These are phyloP conservation scores for Campaea margaritaria DNA, from an alignment of 2,888 invertebrate species.

Conservation along the genomic window DNA sequence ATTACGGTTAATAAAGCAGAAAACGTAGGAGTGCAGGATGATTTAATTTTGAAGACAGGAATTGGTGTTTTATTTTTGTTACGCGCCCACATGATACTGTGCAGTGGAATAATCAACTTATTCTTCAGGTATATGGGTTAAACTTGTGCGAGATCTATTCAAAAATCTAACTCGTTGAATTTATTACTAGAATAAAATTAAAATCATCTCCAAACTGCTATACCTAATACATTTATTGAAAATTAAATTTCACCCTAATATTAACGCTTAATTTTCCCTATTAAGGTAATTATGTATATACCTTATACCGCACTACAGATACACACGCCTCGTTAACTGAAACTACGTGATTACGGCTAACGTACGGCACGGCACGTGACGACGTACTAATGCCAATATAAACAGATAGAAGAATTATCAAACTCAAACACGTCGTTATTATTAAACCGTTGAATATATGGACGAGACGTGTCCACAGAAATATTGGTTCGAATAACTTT, in stretches of 20 bases:
- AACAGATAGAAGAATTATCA: constrained; percentile 8
- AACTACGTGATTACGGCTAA: constrained; percentile 23
- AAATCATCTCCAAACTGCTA: too few species aligned
- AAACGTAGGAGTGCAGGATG: constrained; percentile 1
- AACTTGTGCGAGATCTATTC: too few species aligned
- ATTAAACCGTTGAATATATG: neutral
- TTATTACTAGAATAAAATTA: too few species aligned
- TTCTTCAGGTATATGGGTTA: too few species aligned
- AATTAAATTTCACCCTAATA: too few species aligned
- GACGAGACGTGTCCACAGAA: neutral
- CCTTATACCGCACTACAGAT: constrained; percentile 5
- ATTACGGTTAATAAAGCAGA: constrained; percentile 8
- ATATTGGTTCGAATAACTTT: neutral
- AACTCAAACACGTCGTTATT: neutral
- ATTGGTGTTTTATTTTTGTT: too few species aligned
- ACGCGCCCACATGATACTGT: too few species aligned
- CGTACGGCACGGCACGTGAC: constrained; percentile 16
- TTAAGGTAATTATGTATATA: too few species aligned
- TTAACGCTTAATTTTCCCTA: too few species aligned
- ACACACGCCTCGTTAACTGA: constrained; percentile 12
- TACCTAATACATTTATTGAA: too few species aligned
- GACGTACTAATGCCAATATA: constrained; percentile 17
- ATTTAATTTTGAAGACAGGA: neutral
- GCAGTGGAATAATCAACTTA: too few species aligned
- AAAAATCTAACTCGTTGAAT: too few species aligned